Base-by-base conservation (phyloP, 2,888 invertebrate species). In the Unio pictorum region DNA sequence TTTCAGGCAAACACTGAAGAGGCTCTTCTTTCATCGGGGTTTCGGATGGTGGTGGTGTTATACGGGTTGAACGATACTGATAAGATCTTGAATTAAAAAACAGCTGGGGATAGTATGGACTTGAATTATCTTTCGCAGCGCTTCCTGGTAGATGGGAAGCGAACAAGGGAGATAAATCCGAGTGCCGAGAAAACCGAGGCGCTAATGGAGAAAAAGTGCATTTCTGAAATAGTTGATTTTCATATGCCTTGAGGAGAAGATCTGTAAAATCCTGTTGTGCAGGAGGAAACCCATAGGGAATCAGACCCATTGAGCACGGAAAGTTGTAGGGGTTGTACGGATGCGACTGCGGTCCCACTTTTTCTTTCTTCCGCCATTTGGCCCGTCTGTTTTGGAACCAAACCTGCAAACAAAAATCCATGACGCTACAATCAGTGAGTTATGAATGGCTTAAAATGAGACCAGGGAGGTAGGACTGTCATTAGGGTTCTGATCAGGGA, bases 311-410 rank as follows among this genome's bases (percentile, higher is more conserved):
- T 17, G 65, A 66, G 23, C 73, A 65, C 11, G 71, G 70, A 66
- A 77, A 79, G 3, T 64, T 54, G 55, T 69, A 68, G 54, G 82
- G 84, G 71, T 74, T 79, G 77, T 83, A 87, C 0, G 86, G 87
- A 67, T 87, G 87, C 4, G 78, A 72, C 26, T 85, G 82, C 0
- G 84, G 83, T 4, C 87, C 87, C 30, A 86, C 87, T 64, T 99
- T 98, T 91, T 99, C 99, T 91, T 97, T 97, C 92, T 99, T 99
- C 75, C 99, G 93, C 97, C 99, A 99, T 91, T 99, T 99, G 66
- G 99, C 99, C 76, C 99, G 93, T 58, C 99, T 94, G 92, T 99
- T 99, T 92, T 99, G 99, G 92, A 99, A 99, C 99, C 99, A 99
- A 76, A 99, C 99, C 98, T 99, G 93, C 28, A 86, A 83, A n/a